Percentiles rank a stretch among this genome's conserved stretches.
Evolutionary conservation across 2,888 invertebrate genomes (phyloP).

Genomic region (Busseola fusca): DNA sequence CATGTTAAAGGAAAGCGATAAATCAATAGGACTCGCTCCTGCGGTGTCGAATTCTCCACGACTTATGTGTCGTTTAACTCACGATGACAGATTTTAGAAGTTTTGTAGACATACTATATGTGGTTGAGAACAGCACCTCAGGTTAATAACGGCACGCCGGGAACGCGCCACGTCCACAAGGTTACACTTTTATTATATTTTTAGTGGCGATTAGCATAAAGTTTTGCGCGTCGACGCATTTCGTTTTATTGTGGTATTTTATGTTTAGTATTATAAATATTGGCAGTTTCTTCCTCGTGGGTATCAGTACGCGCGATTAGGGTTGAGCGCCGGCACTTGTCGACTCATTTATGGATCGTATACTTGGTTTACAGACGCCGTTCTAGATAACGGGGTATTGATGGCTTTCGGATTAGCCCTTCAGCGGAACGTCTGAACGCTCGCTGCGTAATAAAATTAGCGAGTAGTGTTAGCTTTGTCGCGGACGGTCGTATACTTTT

Average conservation of each 20-base stretch:
- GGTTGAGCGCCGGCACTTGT: conserved; percentile 74
- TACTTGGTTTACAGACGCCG: conserved; percentile 80
- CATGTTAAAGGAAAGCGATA: conserved; percentile 59
- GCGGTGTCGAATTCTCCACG: conserved; percentile 59
- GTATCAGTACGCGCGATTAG: conserved; percentile 74
- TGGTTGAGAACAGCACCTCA: conserved; percentile 59
- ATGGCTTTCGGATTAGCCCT: conserved; percentile 80
- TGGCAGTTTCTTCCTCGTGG: conserved; percentile 76
- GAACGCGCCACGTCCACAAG: conserved; percentile 67
- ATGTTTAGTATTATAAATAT: conserved; percentile 78
- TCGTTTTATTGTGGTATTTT: conserved; percentile 81
- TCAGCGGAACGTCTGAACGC: conserved; percentile 68
- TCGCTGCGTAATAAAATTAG: conserved; percentile 76
- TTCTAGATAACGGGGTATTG: conserved; percentile 82
- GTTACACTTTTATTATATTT: conserved; percentile 77
- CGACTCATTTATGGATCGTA: conserved; percentile 83
- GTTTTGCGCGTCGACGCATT: conserved; percentile 74
- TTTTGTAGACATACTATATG: conserved; percentile 56
- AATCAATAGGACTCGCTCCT: conserved; percentile 61
- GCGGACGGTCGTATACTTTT: conserved; percentile 48
- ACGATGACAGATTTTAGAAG: conserved; percentile 63
- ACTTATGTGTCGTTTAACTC: conserved; percentile 59
- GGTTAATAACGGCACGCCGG: conserved; percentile 59
- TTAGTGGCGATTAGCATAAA: conserved; percentile 80
- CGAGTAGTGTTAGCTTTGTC: conserved; percentile 54